phyloP scores from a whole-genome alignment of 2,113 vertebrate genomes.

The Azemiops feae region DNA sequence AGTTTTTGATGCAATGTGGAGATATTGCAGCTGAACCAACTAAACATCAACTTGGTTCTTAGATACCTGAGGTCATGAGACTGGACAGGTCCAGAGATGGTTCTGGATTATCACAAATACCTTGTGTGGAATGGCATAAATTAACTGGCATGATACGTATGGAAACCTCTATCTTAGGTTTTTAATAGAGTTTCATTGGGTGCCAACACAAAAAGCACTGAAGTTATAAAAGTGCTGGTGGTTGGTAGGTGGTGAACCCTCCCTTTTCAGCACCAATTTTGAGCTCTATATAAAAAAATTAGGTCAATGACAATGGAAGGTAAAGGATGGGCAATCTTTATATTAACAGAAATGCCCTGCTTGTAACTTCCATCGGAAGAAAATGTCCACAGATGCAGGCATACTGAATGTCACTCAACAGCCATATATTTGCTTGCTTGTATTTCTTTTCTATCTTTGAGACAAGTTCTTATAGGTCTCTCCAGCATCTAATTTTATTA shows the following conservation, averaged over 20 bases:
- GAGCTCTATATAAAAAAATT: background rate
- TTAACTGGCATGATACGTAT: background rate
- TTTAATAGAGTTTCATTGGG: background rate
- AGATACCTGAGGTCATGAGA: background rate
- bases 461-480: background rate
- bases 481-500: background rate
- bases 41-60: background rate
- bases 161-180: background rate
- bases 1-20: background rate
- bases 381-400: background rate
- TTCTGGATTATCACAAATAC: background rate
- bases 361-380: background rate
- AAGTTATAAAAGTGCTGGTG: background rate
- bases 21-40: background rate
- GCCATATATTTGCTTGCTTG: background rate
- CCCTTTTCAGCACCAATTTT: background rate
- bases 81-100: background rate
- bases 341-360: background rate
- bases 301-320: background rate
- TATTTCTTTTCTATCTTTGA: background rate
- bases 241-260: background rate
- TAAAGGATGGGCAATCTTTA: background rate
- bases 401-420: background rate
- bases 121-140: background rate
- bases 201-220: background rate